Percentiles rank a stretch among this genome's conserved stretches.
Evolutionary conservation across 2,888 invertebrate genomes (phyloP).

Genomic region (Chymomyza procnemis): DNA sequence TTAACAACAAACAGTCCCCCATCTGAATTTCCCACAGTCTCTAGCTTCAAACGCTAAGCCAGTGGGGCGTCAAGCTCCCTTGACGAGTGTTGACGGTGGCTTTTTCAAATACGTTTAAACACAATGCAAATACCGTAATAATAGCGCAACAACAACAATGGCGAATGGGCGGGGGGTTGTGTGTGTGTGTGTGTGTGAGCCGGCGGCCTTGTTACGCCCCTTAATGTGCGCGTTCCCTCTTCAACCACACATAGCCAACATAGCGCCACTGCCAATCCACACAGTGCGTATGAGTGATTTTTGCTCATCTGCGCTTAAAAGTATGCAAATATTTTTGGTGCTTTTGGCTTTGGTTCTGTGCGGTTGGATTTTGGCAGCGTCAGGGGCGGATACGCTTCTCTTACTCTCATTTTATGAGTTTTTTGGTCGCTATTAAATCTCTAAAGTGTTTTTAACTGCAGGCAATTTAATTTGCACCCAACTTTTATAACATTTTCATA

Average conservation of each 20-base stretch:
- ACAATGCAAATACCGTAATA: conserved; percentile 77
- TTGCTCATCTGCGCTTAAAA: conserved; percentile 66
- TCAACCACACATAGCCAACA: conserved; percentile 4
- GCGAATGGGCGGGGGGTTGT: conserved; percentile 46
- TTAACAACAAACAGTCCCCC: conserved; percentile 32
- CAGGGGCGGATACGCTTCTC: conserved; percentile 28
- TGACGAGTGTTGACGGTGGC: conserved; percentile 20
- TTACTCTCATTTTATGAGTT: conserved; percentile 62
- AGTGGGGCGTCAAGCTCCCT: neutral
- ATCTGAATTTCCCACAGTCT: conserved; percentile 57
- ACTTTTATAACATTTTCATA: neutral
- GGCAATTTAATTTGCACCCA: conserved; percentile 69
- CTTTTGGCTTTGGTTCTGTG: conserved; percentile 8
- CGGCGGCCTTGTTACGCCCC: conserved; percentile 57
- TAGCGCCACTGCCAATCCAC: neutral
- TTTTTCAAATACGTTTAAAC: conserved; percentile 73
- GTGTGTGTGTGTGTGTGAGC: conserved; percentile 21
- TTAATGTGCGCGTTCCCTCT: conserved; percentile 8
- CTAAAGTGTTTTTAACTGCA: conserved; percentile 73
- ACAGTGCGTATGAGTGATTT: conserved; percentile 74
- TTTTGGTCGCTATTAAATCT: conserved; percentile 43
- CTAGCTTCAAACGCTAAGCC: neutral
- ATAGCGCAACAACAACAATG: conserved; percentile 61
- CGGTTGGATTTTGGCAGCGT: conserved; percentile 27
- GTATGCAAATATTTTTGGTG: conserved; percentile 74